Percentiles rank a stretch among this genome's conserved stretches.
phyloP scores from a whole-genome alignment of 2,888 invertebrate species.

The Gandaritis pyraliata region DNA sequence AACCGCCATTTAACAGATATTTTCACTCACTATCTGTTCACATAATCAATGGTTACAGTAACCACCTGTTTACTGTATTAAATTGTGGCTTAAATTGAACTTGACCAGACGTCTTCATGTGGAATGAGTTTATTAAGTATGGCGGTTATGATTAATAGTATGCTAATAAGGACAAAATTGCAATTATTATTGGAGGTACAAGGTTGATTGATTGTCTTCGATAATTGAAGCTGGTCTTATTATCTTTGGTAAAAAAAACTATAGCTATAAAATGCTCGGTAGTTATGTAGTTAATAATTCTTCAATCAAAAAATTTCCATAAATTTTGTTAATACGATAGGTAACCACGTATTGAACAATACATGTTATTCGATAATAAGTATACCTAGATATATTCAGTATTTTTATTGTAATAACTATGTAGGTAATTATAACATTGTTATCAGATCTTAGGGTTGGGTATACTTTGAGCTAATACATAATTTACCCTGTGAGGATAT shows the following conservation, averaged over 20 bases:
- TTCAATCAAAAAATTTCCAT: no score
- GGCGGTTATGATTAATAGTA: slow-evolving; percentile 54
- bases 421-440: no score
- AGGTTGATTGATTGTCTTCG: slow-evolving; percentile 39
- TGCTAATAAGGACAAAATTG: slow-evolving; percentile 48
- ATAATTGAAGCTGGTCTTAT: slow-evolving; percentile 17
- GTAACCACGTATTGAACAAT: no score
- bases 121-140: slow-evolving; percentile 48
- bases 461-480: no score
- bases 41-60: background rate
- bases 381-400: no score
- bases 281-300: no score
- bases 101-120: slow-evolving; percentile 29
- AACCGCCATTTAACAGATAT: background rate
- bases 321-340: no score
- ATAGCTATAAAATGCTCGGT: background rate
- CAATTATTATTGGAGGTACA: slow-evolving; percentile 43
- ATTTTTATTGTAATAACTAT: no score
- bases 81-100: background rate
- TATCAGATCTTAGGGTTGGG: no score
- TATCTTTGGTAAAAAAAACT: background rate
- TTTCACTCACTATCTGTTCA: background rate
- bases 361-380: no score
- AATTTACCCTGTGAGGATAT: no score
- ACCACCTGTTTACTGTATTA: background rate